A percentile compares a stretch with the other conserved stretches of the same genome.
These are phyloP conservation scores for Helostoma temminkii DNA, from an alignment of 2,797 vertebrate species.

Conservation along the genomic window DNA sequence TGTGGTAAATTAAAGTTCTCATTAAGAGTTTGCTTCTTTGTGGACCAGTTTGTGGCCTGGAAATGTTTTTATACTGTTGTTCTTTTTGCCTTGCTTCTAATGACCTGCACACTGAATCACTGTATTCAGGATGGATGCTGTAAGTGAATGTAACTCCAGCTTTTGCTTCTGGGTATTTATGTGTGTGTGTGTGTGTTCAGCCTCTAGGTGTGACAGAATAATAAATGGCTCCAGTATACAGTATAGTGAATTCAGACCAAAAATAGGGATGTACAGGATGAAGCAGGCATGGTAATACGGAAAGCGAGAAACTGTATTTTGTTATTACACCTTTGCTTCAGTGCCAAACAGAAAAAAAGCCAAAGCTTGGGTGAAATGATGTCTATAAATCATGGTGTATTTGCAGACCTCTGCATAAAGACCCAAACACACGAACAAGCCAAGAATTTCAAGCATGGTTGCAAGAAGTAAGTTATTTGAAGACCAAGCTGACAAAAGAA, in stretches of 20 bases:
- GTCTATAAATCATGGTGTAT: slow-evolving; percentile 61
- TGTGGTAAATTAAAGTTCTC: slow-evolving; percentile 11
- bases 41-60: not conserved
- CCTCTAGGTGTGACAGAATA: slow-evolving; percentile 67
- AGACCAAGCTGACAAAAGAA: slow-evolving; percentile 11
- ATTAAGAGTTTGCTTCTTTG: slow-evolving; percentile 3
- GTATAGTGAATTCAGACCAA: slow-evolving; percentile 39
- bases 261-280: slow-evolving; percentile 39
- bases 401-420: slow-evolving; percentile 32
- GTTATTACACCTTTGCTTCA: slow-evolving; percentile 45
- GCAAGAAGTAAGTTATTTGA: not conserved
- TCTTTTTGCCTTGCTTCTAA: not conserved
- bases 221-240: slow-evolving; percentile 64
- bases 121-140: slow-evolving; percentile 26
- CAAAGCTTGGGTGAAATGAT: slow-evolving; percentile 24
- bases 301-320: slow-evolving; percentile 22
- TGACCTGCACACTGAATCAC: slow-evolving; percentile 19
- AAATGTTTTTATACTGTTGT: not conserved
- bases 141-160: slow-evolving; percentile 28
- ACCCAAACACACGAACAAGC: slow-evolving; percentile 17
- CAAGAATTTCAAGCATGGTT: not conserved
- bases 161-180: slow-evolving; percentile 32
- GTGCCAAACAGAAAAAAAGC: slow-evolving; percentile 10
- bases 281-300: slow-evolving; percentile 46
- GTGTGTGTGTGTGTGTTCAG: slow-evolving; percentile 31